A percentile compares a stretch with the other conserved stretches of the same genome.
Conservation (phyloP, 2,797 vertebrate species). For the Peromyscus attwateri region DNA sequence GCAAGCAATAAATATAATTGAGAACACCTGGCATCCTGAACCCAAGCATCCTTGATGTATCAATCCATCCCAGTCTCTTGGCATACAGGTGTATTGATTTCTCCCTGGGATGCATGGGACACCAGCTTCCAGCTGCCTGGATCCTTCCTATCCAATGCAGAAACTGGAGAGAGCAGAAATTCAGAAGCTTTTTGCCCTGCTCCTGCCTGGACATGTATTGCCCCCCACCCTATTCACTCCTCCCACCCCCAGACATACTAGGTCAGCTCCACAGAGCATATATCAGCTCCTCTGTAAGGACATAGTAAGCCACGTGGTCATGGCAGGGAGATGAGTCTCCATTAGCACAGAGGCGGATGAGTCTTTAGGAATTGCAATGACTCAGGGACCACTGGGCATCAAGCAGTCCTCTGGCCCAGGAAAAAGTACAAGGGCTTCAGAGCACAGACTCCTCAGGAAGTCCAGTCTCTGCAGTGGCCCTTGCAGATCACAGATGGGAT, state of each 20-base stretch:
- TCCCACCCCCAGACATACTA: neutral
- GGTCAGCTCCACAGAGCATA: neutral
- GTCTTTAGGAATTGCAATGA: neutral
- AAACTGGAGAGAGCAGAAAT: neutral
- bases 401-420: neutral
- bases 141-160: neutral
- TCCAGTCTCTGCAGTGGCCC: neutral
- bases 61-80: neutral
- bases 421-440: neutral
- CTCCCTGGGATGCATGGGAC: too few species aligned
- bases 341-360: neutral
- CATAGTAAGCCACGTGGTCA: neutral
- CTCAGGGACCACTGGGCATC: neutral
- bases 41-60: too few species aligned
- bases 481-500: neutral
- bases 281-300: neutral
- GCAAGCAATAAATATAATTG: neutral
- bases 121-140: neutral
- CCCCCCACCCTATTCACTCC: rapidly evolving
- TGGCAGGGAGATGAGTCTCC: rapidly evolving
- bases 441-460: neutral
- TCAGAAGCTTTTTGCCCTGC: neutral
- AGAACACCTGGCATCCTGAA: neutral
- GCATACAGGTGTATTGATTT: rapidly evolving
- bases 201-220: neutral